Evolutionary conservation across 2,113 vertebrate genomes (phyloP).

Genomic region (Xenopus tropicalis): UCB_Xtro_10.0 CM004449.2:88544501-88545000

Average conservation of each 20-base stretch:
- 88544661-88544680: neutral
- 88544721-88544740: neutral
- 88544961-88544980: too few species aligned
- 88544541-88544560: constrained; percentile 29
- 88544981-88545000: too few species aligned
- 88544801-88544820: too few species aligned
- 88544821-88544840: too few species aligned
- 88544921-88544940: too few species aligned
- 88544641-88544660: constrained; percentile 7
- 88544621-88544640: constrained; percentile 24
- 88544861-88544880: too few species aligned
- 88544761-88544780: too few species aligned
- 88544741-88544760: neutral
- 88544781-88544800: too few species aligned
- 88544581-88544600: constrained; percentile 39
- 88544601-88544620: constrained; percentile 41
- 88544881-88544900: too few species aligned
- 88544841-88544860: too few species aligned
- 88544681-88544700: neutral
- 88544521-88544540: constrained; percentile 34
- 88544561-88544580: constrained; percentile 32
- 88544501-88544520: constrained; percentile 24
- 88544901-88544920: too few species aligned
- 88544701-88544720: neutral
- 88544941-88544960: too few species aligned